Percentiles rank a stretch among this genome's conserved stretches.
These are phyloP conservation scores for Cheilosia pagana DNA, from an alignment of 2,888 invertebrate species.

Conservation along the genomic window DNA sequence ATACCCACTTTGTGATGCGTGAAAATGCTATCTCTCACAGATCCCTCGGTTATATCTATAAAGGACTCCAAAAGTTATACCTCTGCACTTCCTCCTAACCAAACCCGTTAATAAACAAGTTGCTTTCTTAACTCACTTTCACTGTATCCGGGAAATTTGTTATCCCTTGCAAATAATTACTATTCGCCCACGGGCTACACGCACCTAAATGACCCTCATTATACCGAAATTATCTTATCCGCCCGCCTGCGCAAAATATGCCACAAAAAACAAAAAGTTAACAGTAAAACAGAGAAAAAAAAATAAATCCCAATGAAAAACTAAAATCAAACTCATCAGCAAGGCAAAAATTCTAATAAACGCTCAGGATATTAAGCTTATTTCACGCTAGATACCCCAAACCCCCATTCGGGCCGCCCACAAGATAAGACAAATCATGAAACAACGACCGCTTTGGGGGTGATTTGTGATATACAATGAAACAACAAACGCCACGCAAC, in stretches of 20 bases:
- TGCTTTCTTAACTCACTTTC: conserved; percentile 42
- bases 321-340: conserved; percentile 65
- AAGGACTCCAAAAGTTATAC: no score
- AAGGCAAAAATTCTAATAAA: conserved; percentile 54
- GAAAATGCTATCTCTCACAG: no score
- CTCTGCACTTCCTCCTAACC: neutral
- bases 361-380: conserved; percentile 55
- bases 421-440: conserved; percentile 45
- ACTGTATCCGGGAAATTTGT: conserved; percentile 31
- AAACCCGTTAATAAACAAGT: conserved; percentile 30
- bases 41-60: no score
- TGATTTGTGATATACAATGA: conserved; percentile 57
- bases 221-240: conserved; percentile 64
- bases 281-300: conserved; percentile 16
- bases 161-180: conserved; percentile 45
- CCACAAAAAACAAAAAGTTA: neutral
- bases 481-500: conserved; percentile 30
- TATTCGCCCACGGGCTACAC: conserved; percentile 18
- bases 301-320: conserved; percentile 29
- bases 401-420: neutral
- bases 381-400: conserved; percentile 37
- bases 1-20: no score
- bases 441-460: conserved; percentile 61
- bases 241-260: conserved; percentile 23
- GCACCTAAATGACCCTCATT: conserved; percentile 63